Base-by-base conservation (phyloP, 2,888 invertebrate genomes). In the Orthosia incerta region DNA sequence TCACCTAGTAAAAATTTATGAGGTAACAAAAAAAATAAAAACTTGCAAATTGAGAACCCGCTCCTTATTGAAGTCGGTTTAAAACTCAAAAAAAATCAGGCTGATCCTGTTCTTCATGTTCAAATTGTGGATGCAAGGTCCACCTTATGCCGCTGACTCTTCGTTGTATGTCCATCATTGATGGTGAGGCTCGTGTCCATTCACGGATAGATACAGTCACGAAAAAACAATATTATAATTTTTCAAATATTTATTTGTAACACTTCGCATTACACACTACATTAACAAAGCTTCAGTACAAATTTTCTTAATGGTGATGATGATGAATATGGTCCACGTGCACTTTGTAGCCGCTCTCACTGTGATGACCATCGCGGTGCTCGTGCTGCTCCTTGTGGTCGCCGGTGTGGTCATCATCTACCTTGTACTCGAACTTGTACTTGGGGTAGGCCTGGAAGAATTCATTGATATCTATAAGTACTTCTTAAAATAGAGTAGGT, bases 391-490 rank as follows among this genome's bases (percentile, higher is more conserved):
- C 92, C 89, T 96, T 96, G 89, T 95, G 94, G 90, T 97, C 97
- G 20, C 97, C 97, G 65, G 97, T 97, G 87, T 97, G 96, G 4
- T 95, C 94, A 88, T 97, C 97, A 69, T 95, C 93, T 31, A 97
- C 97, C 55, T 86, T 83, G 68, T 86, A 86, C 48, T 80, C 83
- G 63, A 83, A 86, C 85, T 93, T 91, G 86, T 95, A 94, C 86
- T 93, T 93, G 31, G 94, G 94, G 51, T 89, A 86, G 1, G 90
- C 78, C 92, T 86, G 75, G 0, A 70, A 71, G 11, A 78, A 67
- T 53, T n/a, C 0, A 3, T 45, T 0, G 18, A 18, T 4, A 3
- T 46, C 45, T 16, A 11, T n/a, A 53, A 11, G 2, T 56, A 20
- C 9, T 20, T 39, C 4, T 26, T 11, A n/a, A 63, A 9, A 63